Evolutionary conservation across 92 coral and sea anemone genomes (phyloP).

Genomic region (Siderastrea siderea): DNA sequence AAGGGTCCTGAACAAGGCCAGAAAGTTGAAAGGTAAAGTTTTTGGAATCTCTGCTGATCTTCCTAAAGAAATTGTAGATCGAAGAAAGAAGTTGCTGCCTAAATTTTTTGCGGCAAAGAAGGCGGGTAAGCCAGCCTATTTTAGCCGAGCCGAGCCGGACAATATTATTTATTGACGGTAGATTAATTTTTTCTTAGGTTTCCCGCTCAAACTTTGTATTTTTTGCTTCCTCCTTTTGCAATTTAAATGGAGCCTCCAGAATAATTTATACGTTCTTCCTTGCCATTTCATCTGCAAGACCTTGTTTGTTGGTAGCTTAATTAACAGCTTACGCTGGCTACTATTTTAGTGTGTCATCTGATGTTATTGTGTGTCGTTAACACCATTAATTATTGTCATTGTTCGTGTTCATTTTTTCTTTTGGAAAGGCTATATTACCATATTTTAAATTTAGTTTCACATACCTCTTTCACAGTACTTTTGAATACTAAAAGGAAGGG

Average conservation of each 20-base stretch:
- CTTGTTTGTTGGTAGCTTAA: neutral
- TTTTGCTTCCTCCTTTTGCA: neutral
- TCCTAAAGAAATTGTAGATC: too few relatives aligned
- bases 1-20: too few relatives aligned
- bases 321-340: slow-evolving; percentile 3
- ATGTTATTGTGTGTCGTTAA: neutral
- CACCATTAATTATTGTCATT: neutral
- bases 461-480: neutral
- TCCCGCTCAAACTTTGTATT: neutral
- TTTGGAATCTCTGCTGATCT: too few relatives aligned
- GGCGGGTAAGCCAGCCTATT: too few relatives aligned
- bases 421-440: neutral
- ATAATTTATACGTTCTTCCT: neutral
- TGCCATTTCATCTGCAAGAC: neutral
- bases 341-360: neutral
- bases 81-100: too few relatives aligned
- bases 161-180: too few relatives aligned
- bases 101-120: too few relatives aligned
- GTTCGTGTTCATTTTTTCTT: neutral
- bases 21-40: too few relatives aligned
- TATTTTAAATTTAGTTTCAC: neutral
- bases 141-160: too few relatives aligned
- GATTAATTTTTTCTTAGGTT: too few relatives aligned
- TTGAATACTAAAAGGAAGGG: neutral
- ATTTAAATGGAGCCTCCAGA: neutral